Evolutionary conservation across 2,888 invertebrate genomes (phyloP).

Genomic region (Incurvaria masculella): DNA sequence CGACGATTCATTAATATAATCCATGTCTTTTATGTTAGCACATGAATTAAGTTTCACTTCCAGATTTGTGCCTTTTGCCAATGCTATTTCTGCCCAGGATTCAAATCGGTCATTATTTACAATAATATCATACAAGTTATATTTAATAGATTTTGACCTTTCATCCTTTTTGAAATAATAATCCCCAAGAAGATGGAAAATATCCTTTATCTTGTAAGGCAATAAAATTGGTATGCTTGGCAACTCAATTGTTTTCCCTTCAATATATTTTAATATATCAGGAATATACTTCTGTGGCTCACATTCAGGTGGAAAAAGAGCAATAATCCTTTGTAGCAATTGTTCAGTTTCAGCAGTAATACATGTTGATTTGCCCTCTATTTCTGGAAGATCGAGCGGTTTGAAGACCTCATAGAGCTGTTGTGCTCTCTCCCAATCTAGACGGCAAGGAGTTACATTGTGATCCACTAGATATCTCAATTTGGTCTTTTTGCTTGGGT

Average conservation of each 20-base stretch:
- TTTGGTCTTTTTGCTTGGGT: conserved; percentile 67
- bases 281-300: conserved; percentile 62
- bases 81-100: conserved; percentile 90
- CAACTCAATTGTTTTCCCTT: conserved; percentile 54
- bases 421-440: conserved; percentile 72
- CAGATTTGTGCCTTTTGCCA: conserved; percentile 73
- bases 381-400: conserved; percentile 75
- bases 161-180: conserved; percentile 89
- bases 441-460: conserved; percentile 63
- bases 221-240: conserved; percentile 52
- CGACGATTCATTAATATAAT: conserved; percentile 66
- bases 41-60: conserved; percentile 79
- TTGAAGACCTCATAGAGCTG: conserved; percentile 79
- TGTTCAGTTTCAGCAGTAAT: conserved; percentile 81
- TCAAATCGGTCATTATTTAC: conserved; percentile 77
- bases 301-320: conserved; percentile 64
- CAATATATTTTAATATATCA: conserved; percentile 65
- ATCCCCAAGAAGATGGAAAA: conserved; percentile 91
- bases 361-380: conserved; percentile 70
- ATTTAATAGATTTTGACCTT: conserved; percentile 69
- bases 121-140: conserved; percentile 80
- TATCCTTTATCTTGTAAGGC: conserved; percentile 63
- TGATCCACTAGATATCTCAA: conserved; percentile 69
- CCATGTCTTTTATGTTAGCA: conserved; percentile 57
- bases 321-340: conserved; percentile 67